Evolutionary conservation across 2,797 vertebrate genomes (phyloP).

Genomic region (Sebastes vulpes): DNA sequence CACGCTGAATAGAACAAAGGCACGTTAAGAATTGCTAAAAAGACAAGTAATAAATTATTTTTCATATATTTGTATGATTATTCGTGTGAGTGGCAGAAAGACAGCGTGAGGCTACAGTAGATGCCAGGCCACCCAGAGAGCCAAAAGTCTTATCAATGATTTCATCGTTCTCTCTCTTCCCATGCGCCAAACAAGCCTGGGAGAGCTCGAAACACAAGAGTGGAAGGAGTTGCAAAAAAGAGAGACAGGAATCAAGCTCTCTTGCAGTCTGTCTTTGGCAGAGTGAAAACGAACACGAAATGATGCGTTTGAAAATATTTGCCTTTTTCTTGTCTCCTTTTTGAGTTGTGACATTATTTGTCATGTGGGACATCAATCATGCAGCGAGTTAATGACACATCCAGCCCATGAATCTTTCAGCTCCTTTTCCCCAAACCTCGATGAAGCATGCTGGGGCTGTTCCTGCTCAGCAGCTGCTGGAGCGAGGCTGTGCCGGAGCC

Average conservation of each 20-base stretch:
- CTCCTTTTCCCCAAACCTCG: slow-evolving; percentile 70
- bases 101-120: not conserved
- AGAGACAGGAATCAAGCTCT: not conserved
- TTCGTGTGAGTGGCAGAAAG: not conserved
- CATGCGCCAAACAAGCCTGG: slow-evolving; percentile 42
- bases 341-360: slow-evolving; percentile 82
- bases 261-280: slow-evolving; percentile 29
- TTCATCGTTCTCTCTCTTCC: slow-evolving; percentile 20
- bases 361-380: slow-evolving; percentile 87
- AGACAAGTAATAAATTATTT: not conserved
- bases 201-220: slow-evolving; percentile 39
- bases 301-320: slow-evolving; percentile 73
- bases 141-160: slow-evolving; percentile 22
- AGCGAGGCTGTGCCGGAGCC: slow-evolving; percentile 63
- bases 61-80: not conserved
- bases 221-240: slow-evolving; percentile 7
- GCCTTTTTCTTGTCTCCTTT: slow-evolving; percentile 74
- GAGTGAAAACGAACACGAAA: slow-evolving; percentile 48
- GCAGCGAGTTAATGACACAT: slow-evolving; percentile 87
- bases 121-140: slow-evolving; percentile 33
- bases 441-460: slow-evolving; percentile 78
- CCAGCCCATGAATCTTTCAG: slow-evolving; percentile 85
- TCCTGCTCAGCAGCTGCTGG: slow-evolving; percentile 84
- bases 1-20: not conserved
- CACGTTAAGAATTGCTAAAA: not conserved